Evolutionary conservation across 1,140 invertebrate species (phyloP).

Genomic region (Drosophila sp.): DNA sequence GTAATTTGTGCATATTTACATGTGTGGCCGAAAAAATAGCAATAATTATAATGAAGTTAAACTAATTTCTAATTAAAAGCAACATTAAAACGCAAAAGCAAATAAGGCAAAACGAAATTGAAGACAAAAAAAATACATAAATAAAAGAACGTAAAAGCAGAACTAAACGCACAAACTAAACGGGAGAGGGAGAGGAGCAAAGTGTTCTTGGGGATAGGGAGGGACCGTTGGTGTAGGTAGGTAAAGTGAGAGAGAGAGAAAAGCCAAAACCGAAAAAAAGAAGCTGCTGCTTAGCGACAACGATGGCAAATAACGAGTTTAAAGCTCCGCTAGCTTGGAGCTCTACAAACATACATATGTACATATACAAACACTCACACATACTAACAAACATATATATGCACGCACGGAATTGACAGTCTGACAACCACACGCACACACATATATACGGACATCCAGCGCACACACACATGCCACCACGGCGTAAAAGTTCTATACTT

Average conservation of each 20-base stretch:
- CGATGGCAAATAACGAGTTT: constrained; percentile 69
- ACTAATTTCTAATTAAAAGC: constrained; percentile 69
- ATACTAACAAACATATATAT: constrained; percentile 10
- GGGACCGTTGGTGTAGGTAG: background rate
- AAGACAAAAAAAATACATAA: constrained; percentile 31
- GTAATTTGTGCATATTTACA: constrained; percentile 37
- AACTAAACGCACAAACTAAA: constrained; percentile 22
- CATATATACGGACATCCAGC: constrained; percentile 19
- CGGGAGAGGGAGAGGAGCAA: constrained; percentile 4
- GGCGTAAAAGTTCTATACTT: constrained; percentile 66
- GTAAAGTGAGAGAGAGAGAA: constrained; percentile 2
- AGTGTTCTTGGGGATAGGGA: background rate
- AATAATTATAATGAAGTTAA: constrained; percentile 60
- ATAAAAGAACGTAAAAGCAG: constrained; percentile 20
- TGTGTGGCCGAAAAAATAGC: constrained; percentile 4
- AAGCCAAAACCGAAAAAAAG: constrained; percentile 1
- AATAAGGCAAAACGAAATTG: constrained; percentile 38
- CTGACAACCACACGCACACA: constrained; percentile 15
- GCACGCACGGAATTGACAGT: constrained; percentile 18
- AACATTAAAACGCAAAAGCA: constrained; percentile 54
- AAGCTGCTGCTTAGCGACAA: constrained; percentile 58
- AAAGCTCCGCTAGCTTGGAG: constrained; percentile 68
- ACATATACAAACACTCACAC: constrained; percentile 15
- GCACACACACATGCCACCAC: constrained; percentile 44
- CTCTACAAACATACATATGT: constrained; percentile 25